phyloP scores from a whole-genome alignment of 2,888 invertebrate species.

The Eremobia ochroleuca region DNA sequence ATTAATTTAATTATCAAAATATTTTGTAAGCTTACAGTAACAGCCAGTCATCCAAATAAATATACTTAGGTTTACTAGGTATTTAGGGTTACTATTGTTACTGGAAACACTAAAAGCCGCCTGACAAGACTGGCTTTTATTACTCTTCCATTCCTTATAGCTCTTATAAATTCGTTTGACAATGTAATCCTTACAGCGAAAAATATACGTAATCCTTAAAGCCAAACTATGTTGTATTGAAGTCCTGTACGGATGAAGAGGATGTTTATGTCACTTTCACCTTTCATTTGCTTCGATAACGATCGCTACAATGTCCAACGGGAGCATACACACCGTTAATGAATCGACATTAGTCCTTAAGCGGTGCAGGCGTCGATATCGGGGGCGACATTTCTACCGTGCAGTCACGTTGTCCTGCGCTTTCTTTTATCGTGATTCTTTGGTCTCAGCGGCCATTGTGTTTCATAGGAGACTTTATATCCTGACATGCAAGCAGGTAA shows the following conservation, averaged over 20 bases:
- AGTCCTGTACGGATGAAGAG: slow-evolving; percentile 35
- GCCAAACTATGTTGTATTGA: slow-evolving; percentile 16
- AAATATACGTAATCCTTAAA: not conserved
- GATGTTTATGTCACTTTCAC: slow-evolving; percentile 81
- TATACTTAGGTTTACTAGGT: not conserved
- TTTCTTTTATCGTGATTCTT: slow-evolving; percentile 87
- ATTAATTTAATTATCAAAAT: not conserved
- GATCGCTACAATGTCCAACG: slow-evolving; percentile 81
- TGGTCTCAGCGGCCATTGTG: slow-evolving; percentile 87
- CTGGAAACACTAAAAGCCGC: not conserved
- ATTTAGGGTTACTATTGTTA: not conserved
- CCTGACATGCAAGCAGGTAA: slow-evolving; percentile 82
- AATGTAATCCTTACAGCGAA: not conserved
- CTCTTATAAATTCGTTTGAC: not conserved
- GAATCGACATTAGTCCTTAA: slow-evolving; percentile 86
- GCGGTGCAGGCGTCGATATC: slow-evolving; percentile 75
- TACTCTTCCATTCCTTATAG: not conserved
- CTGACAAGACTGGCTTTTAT: not conserved
- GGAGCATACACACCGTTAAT: slow-evolving; percentile 82
- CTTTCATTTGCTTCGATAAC: slow-evolving; percentile 78
- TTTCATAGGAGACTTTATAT: slow-evolving; percentile 88
- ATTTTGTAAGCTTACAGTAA: not conserved
- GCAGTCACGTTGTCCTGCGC: slow-evolving; percentile 88
- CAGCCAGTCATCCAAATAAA: not conserved
- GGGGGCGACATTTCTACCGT: slow-evolving; percentile 86